Percentiles rank a stretch among this genome's conserved stretches.
Evolutionary conservation across 2,888 invertebrate species (phyloP).

Genomic region (Apamea sordens): DNA sequence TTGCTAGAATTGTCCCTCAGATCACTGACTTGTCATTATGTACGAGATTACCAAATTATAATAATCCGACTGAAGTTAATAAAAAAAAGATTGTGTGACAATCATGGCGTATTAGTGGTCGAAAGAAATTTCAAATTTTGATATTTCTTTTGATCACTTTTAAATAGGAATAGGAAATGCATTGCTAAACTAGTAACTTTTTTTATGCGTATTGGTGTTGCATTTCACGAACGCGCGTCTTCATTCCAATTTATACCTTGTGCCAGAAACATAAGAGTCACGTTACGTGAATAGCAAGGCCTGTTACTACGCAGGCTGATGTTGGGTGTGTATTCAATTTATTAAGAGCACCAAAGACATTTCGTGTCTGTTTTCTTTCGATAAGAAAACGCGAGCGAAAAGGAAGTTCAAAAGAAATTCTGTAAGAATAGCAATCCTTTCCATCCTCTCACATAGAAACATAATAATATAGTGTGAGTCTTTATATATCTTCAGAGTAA

Average conservation of each 20-base stretch:
- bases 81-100: neutral
- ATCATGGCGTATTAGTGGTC: too few relatives aligned
- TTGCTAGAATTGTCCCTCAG: too few relatives aligned
- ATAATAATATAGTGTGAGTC: too few relatives aligned
- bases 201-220: neutral
- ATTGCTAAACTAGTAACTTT: neutral
- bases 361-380: constrained; percentile 1
- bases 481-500: too few relatives aligned
- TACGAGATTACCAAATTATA: neutral
- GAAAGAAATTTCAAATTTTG: too few relatives aligned
- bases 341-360: constrained; percentile 8
- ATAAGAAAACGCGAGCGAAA: constrained; percentile 6
- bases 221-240: neutral
- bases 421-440: neutral
- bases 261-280: neutral
- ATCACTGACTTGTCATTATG: too few relatives aligned
- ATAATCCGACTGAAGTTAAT: neutral
- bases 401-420: neutral
- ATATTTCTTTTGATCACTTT: too few relatives aligned
- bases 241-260: neutral
- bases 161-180: too few relatives aligned
- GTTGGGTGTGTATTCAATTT: constrained; percentile 6
- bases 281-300: neutral
- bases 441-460: neutral
- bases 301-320: neutral